Evolutionary conservation across 53 echinoderm and acorn worm genomes (phyloP).

Genomic region (Temnopleurus reevesii): DNA sequence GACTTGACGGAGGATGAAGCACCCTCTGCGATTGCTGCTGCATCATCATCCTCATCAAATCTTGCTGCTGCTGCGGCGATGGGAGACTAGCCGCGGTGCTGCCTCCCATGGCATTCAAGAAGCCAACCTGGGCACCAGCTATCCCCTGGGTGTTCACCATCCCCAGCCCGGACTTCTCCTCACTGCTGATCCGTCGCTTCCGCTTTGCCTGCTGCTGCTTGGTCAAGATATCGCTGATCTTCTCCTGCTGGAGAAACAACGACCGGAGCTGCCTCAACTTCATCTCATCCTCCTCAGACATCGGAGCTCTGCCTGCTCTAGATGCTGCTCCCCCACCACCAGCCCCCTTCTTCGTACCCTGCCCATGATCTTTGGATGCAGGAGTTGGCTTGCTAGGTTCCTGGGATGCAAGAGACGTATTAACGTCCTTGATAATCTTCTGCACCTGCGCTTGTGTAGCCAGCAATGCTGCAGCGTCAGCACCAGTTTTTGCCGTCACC

Average conservation of each 20-base stretch:
- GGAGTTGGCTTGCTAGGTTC: neutral
- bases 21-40: neutral
- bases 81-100: neutral
- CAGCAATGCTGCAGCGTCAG: neutral
- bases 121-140: neutral
- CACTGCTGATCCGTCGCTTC: neutral
- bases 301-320: neutral
- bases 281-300: neutral
- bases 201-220: conserved; percentile 47
- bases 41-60: conserved; percentile 14
- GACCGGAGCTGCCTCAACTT: conserved; percentile 23
- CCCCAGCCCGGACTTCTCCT: neutral
- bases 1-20: neutral
- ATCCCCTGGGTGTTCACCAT: neutral
- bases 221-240: conserved; percentile 31
- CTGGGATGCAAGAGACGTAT: conserved; percentile 27
- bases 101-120: neutral
- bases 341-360: neutral
- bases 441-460: conserved; percentile 37
- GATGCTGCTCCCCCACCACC: neutral
- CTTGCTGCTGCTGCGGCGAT: neutral
- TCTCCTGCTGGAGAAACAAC: conserved; percentile 42
- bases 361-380: neutral
- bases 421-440: conserved; percentile 41
- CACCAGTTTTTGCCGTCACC: neutral